Evolutionary conservation across 2,113 vertebrate genomes (phyloP), one percentile per base, ranked within the genome.

Genomic region (Columbina picui): DNA sequence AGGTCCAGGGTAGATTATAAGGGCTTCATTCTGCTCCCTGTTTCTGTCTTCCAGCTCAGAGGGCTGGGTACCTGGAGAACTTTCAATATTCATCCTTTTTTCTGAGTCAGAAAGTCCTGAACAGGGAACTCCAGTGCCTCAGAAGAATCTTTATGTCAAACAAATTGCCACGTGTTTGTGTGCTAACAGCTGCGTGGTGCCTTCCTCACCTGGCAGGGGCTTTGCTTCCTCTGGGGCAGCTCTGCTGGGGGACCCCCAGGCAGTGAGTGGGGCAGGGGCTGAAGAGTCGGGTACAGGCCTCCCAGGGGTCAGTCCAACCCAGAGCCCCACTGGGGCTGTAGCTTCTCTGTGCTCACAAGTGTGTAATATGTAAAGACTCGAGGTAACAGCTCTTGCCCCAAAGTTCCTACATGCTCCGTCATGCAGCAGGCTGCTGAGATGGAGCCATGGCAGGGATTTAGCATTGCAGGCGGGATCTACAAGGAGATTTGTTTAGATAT

Each of bases 171-270:
- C 2, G 3, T 65, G 30, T 43, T 59, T 89, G 38, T 59, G 50
- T 63, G 43, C 73, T 69, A 32, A 65, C 22, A 73, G 55, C 17
- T 73, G 70, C 65, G 41, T 5, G 1, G 16, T 0, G 1, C 26
- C 70, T 29, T 57, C 45, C 67, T 52, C 80, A 14, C 17, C n/a
- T 0, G 0, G 32, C 6, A 9, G 22, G 25, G 21, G 4, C 84
- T 94, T 84, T 71, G 12, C 16, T 34, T 47, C 25, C 36, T 8
- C 30, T 43, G 20, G 32, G 18, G 9, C 29, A 25, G 4, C 65
- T 84, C 60, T 0, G 0, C 0, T 0, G 20, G 11, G 9, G 5
- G 12, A 55, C 36, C 43, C 32, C 34, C 15, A 9, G 27, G 38
- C 55, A 23, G 7, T 50, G 32, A 56, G 39, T 2, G 9, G 20